phyloP scores from a whole-genome alignment of 2,113 vertebrate genomes.

The Cinclus mexicanus region DNA sequence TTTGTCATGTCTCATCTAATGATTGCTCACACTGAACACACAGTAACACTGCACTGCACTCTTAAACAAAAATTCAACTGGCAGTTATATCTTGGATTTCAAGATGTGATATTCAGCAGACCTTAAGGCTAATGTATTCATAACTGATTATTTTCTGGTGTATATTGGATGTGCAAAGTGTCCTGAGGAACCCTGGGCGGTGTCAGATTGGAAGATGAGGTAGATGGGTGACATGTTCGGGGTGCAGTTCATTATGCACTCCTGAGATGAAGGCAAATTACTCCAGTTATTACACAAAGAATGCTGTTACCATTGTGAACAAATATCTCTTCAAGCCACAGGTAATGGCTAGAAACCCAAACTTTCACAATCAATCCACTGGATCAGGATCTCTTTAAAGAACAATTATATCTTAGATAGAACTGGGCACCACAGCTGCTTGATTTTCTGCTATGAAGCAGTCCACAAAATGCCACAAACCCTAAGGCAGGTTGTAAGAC shows the following conservation, averaged over 20 bases:
- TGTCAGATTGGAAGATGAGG: background rate
- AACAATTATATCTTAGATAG: background rate
- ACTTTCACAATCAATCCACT: background rate
- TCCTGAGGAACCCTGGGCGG: background rate
- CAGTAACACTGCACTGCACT: background rate
- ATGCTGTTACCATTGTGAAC: background rate
- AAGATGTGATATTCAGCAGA: background rate
- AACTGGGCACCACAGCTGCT: background rate
- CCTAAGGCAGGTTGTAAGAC: background rate
- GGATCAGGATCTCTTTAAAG: background rate
- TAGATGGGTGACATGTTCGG: background rate
- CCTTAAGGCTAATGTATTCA: background rate
- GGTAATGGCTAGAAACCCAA: background rate
- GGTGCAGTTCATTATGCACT: background rate
- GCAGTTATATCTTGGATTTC: background rate
- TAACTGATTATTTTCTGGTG: background rate
- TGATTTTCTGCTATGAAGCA: background rate
- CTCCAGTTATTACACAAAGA: background rate
- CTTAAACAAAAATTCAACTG: background rate
- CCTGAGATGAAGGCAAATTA: background rate
- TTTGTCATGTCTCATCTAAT: background rate
- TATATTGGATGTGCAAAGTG: background rate
- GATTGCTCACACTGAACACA: background rate
- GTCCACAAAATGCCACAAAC: background rate
- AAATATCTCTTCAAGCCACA: background rate